A percentile compares a stretch with the other conserved stretches of the same genome.
phyloP scores from a whole-genome alignment of 2,888 invertebrate species.

The Endotricha flammealis region DNA sequence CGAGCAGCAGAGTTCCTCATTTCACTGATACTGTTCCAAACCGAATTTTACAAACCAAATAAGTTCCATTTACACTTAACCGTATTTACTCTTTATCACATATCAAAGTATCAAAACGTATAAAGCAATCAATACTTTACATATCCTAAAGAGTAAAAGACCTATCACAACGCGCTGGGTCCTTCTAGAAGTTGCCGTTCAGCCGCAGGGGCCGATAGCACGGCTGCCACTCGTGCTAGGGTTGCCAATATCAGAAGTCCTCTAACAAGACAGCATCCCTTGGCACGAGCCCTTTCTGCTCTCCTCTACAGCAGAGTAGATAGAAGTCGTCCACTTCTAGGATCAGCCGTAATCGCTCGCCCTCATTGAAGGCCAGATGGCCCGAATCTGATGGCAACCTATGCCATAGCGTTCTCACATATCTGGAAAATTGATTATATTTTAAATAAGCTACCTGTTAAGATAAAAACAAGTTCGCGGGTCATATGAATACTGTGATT shows the following conservation, averaged over 20 bases:
- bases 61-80: conserved; percentile 5
- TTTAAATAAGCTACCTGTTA: no score
- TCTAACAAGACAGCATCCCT: conserved; percentile 81
- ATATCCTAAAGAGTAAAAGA: conserved; percentile 6
- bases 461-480: no score
- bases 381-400: conserved; percentile 87
- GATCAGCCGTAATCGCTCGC: conserved; percentile 84
- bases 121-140: neutral
- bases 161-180: neutral
- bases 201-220: conserved; percentile 59
- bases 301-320: conserved; percentile 85
- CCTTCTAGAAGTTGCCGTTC: conserved; percentile 27
- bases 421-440: conserved; percentile 66
- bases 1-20: conserved; percentile 34
- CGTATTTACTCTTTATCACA: neutral
- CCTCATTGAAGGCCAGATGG: conserved; percentile 87
- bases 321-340: conserved; percentile 87
- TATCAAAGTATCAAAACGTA: neutral
- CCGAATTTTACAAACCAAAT: neutral
- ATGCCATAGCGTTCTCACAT: conserved; percentile 85
- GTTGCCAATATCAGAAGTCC: conserved; percentile 71
- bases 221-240: conserved; percentile 66
- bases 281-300: conserved; percentile 87
- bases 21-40: conserved; percentile 10
- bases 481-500: no score